Percentiles rank a stretch among this genome's conserved stretches.
Evolutionary conservation across 2,888 invertebrate genomes (phyloP).

Genomic region (Eulithis prunata): DNA sequence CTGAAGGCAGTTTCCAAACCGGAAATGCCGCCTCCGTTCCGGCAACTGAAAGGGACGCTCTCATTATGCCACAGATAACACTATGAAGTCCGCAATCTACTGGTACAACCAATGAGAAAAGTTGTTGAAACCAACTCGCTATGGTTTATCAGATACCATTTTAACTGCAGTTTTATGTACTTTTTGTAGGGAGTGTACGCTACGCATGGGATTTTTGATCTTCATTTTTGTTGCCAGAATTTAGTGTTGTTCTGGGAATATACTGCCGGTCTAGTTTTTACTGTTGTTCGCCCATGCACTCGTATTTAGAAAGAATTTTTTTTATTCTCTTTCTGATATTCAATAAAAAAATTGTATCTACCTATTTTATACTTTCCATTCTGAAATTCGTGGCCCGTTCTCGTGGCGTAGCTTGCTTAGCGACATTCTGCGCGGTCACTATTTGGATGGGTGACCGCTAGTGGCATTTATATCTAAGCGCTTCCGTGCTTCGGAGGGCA

Average conservation of each 20-base stretch:
- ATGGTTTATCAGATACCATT: conserved; percentile 24
- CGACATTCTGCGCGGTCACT: no score
- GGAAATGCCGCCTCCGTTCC: conserved; percentile 50
- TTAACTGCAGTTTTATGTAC: conserved; percentile 40
- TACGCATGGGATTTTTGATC: conserved; percentile 6
- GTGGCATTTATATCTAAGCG: no score
- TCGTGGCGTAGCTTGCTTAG: no score
- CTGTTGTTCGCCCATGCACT: not conserved
- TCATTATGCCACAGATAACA: conserved; percentile 54
- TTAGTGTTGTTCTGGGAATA: conserved; percentile 24
- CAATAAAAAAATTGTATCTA: no score
- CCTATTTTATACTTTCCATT: no score
- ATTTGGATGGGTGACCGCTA: no score
- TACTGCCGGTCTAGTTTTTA: conserved; percentile 1
- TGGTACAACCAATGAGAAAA: conserved; percentile 23
- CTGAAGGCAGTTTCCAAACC: conserved; percentile 53
- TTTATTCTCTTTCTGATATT: conserved; percentile 41
- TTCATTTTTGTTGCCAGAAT: conserved; percentile 21
- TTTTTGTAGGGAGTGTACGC: conserved; percentile 8
- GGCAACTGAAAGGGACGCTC: conserved; percentile 47
- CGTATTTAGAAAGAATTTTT: not conserved
- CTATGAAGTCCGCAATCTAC: conserved; percentile 31
- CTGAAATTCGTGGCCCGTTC: no score
- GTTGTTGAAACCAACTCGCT: conserved; percentile 10
- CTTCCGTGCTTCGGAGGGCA: no score